phyloP scores from a whole-genome alignment of 2,888 invertebrate species.

The Malachius bipustulatus region DNA sequence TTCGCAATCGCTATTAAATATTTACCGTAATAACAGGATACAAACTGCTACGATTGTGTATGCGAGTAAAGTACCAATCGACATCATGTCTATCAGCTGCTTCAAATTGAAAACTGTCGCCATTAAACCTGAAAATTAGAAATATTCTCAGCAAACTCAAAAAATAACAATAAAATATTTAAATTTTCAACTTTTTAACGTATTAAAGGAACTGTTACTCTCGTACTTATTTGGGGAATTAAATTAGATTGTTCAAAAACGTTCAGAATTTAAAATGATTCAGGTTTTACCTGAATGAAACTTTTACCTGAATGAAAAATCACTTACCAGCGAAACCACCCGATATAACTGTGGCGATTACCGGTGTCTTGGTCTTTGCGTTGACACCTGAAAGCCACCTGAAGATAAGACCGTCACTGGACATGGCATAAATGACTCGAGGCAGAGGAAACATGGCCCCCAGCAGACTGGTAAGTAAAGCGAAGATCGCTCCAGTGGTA shows the following conservation, averaged over 20 bases:
- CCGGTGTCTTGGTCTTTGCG: constrained; percentile 63
- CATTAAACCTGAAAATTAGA: constrained; percentile 54
- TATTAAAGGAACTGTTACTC: no score
- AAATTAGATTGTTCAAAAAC: neutral
- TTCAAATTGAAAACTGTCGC: constrained; percentile 80
- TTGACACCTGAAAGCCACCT: constrained; percentile 56
- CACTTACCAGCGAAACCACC: constrained; percentile 58
- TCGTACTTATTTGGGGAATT: neutral
- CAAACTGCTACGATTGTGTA: constrained; percentile 88
- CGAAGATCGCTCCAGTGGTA: constrained; percentile 82
- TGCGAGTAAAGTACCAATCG: constrained; percentile 80
- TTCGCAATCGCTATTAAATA: no score
- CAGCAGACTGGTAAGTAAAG: constrained; percentile 75
- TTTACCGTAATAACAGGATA: constrained; percentile 73
- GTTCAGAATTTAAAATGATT: neutral
- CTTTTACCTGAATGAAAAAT: no score
- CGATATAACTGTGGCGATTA: constrained; percentile 63
- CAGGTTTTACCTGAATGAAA: no score
- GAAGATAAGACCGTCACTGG: constrained; percentile 77
- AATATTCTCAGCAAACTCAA: constrained; percentile 4
- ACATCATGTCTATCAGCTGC: constrained; percentile 93
- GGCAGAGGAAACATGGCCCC: constrained; percentile 86
- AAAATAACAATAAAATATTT: neutral
- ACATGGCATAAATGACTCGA: constrained; percentile 82
- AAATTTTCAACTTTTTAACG: no score